These are phyloP conservation scores for human (Homo sapiens) DNA, from an alignment of 2,113 vertebrate genomes.

Conservation along the genomic window GRCh38 chr21:20869001-20869500, in stretches of 20 bases:
- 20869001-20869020: not conserved
- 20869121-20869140: not conserved
- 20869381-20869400: not conserved
- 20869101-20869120: not conserved
- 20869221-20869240: not conserved
- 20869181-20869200: not conserved
- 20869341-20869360: not conserved
- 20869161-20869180: not conserved
- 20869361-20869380: not conserved
- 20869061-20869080: not conserved
- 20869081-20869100: not conserved
- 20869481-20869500: not conserved
- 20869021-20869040: not conserved
- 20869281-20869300: not conserved
- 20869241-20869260: not conserved
- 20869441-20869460: not conserved
- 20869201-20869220: not conserved
- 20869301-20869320: fast-evolving
- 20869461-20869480: not conserved
- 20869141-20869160: not conserved
- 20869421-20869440: not conserved
- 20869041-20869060: not conserved
- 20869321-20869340: not conserved
- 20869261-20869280: not conserved
- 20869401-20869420: not conserved